Percentiles rank a stretch among this genome's conserved stretches.
phyloP scores from a whole-genome alignment of 1,140 invertebrate genomes.

The Onthophagus taurus region DNA sequence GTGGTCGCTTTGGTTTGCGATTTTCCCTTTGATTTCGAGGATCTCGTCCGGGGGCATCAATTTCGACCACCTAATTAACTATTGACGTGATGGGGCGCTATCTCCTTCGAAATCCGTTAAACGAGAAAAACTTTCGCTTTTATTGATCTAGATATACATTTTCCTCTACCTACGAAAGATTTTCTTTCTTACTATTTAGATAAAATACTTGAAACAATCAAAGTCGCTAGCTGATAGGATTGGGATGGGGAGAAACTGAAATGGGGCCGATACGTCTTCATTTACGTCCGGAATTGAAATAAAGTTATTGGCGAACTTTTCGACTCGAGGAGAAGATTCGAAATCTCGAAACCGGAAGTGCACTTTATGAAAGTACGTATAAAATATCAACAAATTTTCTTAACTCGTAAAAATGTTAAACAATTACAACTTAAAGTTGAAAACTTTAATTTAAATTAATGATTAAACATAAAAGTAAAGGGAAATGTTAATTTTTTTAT shows the following conservation, averaged over 20 bases:
- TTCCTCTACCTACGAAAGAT: no score
- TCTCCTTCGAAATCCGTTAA: no score
- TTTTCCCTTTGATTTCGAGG: no score
- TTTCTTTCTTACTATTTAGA: slow-evolving; percentile 29
- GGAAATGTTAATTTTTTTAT: neutral
- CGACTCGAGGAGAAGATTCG: slow-evolving; percentile 1
- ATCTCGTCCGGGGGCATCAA: no score
- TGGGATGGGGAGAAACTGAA: slow-evolving; percentile 17
- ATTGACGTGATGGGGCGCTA: no score
- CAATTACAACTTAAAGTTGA: neutral
- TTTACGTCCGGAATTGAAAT: slow-evolving; percentile 35
- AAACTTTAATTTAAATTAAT: neutral
- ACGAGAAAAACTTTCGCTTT: no score
- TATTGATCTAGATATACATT: no score
- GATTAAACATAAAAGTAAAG: neutral
- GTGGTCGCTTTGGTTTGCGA: no score
- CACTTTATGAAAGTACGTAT: no score
- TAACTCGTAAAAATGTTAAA: no score
- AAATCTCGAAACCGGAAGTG: neutral
- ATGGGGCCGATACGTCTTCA: slow-evolving; percentile 33
- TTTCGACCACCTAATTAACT: no score
- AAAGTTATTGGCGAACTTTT: slow-evolving; percentile 33
- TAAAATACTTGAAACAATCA: slow-evolving; percentile 32
- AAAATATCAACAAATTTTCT: no score
- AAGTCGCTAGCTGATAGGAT: slow-evolving; percentile 21